Evolutionary conservation across 2,888 invertebrate species (phyloP).

Genomic region (Tetropium fuscum): DNA sequence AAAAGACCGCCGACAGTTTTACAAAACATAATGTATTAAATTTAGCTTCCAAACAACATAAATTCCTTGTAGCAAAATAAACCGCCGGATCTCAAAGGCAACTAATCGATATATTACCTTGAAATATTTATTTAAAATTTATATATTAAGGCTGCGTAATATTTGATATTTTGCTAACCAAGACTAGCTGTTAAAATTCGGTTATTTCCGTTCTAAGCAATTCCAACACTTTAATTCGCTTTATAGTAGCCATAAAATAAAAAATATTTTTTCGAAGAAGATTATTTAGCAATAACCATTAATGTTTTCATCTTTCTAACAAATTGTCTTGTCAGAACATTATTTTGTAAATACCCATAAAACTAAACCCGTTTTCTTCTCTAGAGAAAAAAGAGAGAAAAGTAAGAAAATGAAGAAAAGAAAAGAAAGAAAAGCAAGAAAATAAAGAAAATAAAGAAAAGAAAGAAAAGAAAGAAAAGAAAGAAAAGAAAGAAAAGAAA

Average conservation of each 20-base stretch:
- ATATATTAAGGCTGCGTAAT: conserved; percentile 15
- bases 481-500: not conserved
- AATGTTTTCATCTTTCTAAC: no score
- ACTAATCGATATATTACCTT: conserved; percentile 24
- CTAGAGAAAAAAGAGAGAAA: no score
- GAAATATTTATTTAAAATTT: conserved; percentile 27
- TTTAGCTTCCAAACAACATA: conserved; percentile 31
- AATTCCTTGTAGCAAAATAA: conserved; percentile 28
- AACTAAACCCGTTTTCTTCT: no score
- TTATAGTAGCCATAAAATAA: no score
- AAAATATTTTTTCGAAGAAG: no score
- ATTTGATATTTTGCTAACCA: conserved; percentile 18
- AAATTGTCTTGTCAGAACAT: no score
- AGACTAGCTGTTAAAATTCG: conserved; percentile 22
- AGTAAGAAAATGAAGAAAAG: not conserved
- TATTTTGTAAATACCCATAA: no score
- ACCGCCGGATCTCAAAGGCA: conserved; percentile 21
- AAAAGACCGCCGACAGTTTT: conserved; percentile 26
- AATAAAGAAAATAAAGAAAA: not conserved
- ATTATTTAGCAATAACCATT: no score
- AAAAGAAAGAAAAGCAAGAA: not conserved
- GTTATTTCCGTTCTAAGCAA: no score
- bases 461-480: not conserved
- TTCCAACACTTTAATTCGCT: no score
- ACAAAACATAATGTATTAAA: conserved; percentile 29